These are phyloP conservation scores for Pitangus sulphuratus DNA, from an alignment of 2,797 vertebrate genomes.

Conservation along the genomic window DNA sequence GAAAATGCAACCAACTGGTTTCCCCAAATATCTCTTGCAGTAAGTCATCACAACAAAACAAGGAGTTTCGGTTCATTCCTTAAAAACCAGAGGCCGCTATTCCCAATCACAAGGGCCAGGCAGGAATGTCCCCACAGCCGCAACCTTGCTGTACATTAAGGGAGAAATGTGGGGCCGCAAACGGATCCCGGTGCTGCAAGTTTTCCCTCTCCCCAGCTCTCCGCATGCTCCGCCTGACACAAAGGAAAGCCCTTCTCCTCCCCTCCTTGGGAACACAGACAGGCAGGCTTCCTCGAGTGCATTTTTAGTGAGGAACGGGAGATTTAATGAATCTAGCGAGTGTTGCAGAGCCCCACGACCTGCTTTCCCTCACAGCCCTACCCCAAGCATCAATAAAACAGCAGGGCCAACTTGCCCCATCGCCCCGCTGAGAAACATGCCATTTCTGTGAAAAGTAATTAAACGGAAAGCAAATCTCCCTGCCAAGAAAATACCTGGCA, in stretches of 20 bases:
- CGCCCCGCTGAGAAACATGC: background rate
- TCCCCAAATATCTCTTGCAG: slow-evolving; percentile 59
- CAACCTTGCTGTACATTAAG: background rate
- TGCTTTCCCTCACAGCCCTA: background rate
- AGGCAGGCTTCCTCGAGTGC: background rate
- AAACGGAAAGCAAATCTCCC: slow-evolving; percentile 47
- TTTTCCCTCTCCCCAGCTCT: background rate
- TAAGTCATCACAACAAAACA: slow-evolving; percentile 57
- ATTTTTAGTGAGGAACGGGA: background rate
- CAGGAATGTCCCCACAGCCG: background rate
- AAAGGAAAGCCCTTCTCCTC: slow-evolving; percentile 58
- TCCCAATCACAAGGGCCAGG: background rate
- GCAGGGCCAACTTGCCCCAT: background rate
- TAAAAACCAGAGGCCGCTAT: slow-evolving; percentile 57
- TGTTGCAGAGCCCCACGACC: background rate
- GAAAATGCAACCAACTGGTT: slow-evolving; percentile 69
- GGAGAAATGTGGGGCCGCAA: background rate
- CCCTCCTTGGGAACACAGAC: accelerated
- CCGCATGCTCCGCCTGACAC: slow-evolving; percentile 31
- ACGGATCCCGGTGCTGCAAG: accelerated
- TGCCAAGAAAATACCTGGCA: slow-evolving; percentile 63
- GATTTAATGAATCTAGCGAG: background rate
- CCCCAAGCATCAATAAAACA: slow-evolving; percentile 45
- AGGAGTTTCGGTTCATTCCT: slow-evolving; percentile 52
- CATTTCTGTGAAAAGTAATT: slow-evolving; percentile 65